Conservation (phyloP, 2,888 invertebrate species). For the Adineta ricciae region DNA sequence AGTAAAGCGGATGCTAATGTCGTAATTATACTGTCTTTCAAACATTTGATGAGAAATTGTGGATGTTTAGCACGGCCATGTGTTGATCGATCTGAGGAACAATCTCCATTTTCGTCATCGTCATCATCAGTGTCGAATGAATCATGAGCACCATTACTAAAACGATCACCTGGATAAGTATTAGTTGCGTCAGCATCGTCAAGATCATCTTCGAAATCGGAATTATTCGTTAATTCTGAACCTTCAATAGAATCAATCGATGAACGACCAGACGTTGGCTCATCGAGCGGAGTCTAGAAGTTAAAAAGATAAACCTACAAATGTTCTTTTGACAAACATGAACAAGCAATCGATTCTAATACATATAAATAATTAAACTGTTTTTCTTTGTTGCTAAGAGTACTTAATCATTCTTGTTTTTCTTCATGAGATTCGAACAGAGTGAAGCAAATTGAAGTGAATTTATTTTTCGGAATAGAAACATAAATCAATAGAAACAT, state of each 20-base stretch:
- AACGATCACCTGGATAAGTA: background rate
- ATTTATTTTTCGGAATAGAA: too few species aligned
- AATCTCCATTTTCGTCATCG: background rate
- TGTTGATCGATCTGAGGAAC: background rate
- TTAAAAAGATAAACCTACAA: background rate
- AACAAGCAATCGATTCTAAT: too few species aligned
- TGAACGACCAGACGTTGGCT: background rate
- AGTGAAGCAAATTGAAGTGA: too few species aligned
- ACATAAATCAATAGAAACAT: too few species aligned
- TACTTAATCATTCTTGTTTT: background rate
- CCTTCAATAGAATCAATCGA: constrained; percentile 1
- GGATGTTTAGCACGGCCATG: background rate
- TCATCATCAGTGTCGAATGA: constrained; percentile 17
- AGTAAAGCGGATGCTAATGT: background rate
- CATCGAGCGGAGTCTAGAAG: background rate
- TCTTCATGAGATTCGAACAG: background rate
- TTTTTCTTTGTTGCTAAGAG: too few species aligned
- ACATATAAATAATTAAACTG: too few species aligned
- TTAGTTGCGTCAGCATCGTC: background rate
- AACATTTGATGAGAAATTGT: background rate
- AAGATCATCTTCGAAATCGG: background rate
- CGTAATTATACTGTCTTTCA: constrained; percentile 10
- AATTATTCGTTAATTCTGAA: background rate
- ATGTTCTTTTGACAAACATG: background rate
- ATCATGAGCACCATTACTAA: background rate